phyloP scores from a whole-genome alignment of 2,888 invertebrate species.

The Schizotus pectinicornis region DNA sequence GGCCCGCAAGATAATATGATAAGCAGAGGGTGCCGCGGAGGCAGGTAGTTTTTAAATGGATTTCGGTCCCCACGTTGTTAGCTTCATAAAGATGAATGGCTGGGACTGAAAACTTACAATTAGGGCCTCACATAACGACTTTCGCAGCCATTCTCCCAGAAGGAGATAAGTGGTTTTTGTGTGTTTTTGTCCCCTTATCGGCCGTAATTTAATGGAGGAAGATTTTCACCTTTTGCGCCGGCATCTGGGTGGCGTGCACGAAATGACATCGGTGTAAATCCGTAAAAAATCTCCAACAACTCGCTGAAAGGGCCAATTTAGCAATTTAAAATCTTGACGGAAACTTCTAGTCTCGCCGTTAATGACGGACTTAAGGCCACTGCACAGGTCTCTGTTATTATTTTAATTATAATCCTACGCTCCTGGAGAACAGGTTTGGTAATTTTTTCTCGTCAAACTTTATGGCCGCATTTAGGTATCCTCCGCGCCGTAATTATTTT shows the following conservation, averaged over 20 bases:
- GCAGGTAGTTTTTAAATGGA: conserved; percentile 58
- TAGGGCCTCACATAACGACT: conserved; percentile 51
- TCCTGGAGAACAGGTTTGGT: conserved; percentile 25
- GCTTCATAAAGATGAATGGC: conserved; percentile 57
- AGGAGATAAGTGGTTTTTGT: conserved; percentile 52
- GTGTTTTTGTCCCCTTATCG: conserved; percentile 36
- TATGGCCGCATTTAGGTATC: conserved; percentile 15
- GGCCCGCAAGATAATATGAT: conserved; percentile 34
- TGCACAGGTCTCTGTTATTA: conserved; percentile 36
- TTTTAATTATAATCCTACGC: conserved; percentile 41
- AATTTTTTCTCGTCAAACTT: conserved; percentile 17
- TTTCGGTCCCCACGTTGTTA: conserved; percentile 52
- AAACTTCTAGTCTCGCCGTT: conserved; percentile 22
- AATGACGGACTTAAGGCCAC: conserved; percentile 33
- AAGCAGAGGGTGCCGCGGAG: conserved; percentile 39
- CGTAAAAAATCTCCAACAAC: conserved; percentile 8
- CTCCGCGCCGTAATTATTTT: conserved; percentile 20
- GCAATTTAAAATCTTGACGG: conserved; percentile 14
- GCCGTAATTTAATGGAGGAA: conserved; percentile 34
- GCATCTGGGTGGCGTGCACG: conserved; percentile 6
- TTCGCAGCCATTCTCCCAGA: conserved; percentile 51
- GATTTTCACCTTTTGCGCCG: conserved; percentile 35
- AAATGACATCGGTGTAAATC: conserved; percentile 12
- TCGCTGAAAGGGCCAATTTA: conserved; percentile 10
- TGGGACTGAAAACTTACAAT: conserved; percentile 56